Evolutionary conservation across 2,888 invertebrate species (phyloP), one percentile per base, ranked within the genome.

Genomic region (Temnothorax unifasciatus): DNA sequence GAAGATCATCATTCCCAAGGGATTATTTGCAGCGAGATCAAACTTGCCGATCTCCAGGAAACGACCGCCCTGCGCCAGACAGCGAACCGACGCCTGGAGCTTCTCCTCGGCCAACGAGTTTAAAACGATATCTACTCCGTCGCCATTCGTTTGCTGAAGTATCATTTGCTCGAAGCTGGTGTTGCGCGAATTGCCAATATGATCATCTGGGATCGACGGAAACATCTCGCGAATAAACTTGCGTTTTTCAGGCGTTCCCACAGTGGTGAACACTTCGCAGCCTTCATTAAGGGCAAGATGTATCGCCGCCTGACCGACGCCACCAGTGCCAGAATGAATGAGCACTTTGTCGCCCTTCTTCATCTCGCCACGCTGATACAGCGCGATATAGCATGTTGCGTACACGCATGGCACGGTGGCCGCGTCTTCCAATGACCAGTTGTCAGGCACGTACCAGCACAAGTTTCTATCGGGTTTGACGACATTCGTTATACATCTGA

Each of bases 81-180:
- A 97, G 3, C 96, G 95, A 0, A 97, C 94, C 0, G 97, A 97
- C 0, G 97, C 97, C 92, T 96, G 96, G 0, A 99, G 96, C 94
- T 99, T 99, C 66, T 99, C 99, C 92, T 98, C 99, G 0, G 99
- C 97, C 63, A 99, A 98, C 95, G 18, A 99, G 82, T 99, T 99
- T 9, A 99, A 96, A 0, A 99, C 97, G 76, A 99, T 95, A 93
- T 99, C 98, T 0, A 99, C 99, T 54, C 99, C 99, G 90, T 96
- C 96, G 18, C 99, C 99, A 9, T 97, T 96, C 0, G 99, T 99
- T 92, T 97, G 96, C 68, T 96, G 96, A 90, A 97, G 96, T 79
- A 99, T 96, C 96, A 99, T 97, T 88, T 97, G 96, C 94, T 99
- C 99, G 94, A 99, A 99, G 0, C 97, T 97, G 0, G 97, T 96